These are phyloP conservation scores for Venusia cambrica DNA, from an alignment of 2,888 invertebrate species.

Conservation along the genomic window DNA sequence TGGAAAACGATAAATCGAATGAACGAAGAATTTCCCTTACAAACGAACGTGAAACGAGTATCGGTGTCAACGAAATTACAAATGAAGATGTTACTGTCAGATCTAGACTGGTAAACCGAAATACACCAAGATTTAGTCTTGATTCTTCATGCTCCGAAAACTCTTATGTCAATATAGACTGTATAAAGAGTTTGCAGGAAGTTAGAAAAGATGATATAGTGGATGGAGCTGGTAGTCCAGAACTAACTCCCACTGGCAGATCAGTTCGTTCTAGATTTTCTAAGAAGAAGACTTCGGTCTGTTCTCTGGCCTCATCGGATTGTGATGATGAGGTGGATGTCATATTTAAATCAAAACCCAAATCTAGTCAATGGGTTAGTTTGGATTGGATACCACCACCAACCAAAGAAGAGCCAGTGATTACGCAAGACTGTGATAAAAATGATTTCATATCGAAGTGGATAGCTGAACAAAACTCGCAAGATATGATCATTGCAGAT, in stretches of 20 bases:
- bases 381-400: constrained; percentile 78
- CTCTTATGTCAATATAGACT: constrained; percentile 79
- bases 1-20: constrained; percentile 76
- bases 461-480: constrained; percentile 77
- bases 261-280: constrained; percentile 69
- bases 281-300: constrained; percentile 75
- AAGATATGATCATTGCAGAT: constrained; percentile 67
- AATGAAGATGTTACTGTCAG: constrained; percentile 62
- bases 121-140: constrained; percentile 73
- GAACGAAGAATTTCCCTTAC: constrained; percentile 73
- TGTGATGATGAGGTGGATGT: constrained; percentile 78
- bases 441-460: constrained; percentile 78
- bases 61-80: constrained; percentile 55
- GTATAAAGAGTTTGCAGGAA: constrained; percentile 77
- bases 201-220: constrained; percentile 67
- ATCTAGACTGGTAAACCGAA: constrained; percentile 63
- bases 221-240: constrained; percentile 53
- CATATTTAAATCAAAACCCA: constrained; percentile 79
- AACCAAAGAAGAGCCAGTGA: constrained; percentile 76
- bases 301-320: constrained; percentile 77
- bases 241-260: constrained; percentile 57
- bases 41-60: constrained; percentile 73
- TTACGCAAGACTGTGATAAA: constrained; percentile 77
- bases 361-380: constrained; percentile 81
- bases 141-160: constrained; percentile 81